These are phyloP conservation scores for Antheraea pernyi DNA, from an alignment of 1,140 invertebrate species.

Conservation along the genomic window DNA sequence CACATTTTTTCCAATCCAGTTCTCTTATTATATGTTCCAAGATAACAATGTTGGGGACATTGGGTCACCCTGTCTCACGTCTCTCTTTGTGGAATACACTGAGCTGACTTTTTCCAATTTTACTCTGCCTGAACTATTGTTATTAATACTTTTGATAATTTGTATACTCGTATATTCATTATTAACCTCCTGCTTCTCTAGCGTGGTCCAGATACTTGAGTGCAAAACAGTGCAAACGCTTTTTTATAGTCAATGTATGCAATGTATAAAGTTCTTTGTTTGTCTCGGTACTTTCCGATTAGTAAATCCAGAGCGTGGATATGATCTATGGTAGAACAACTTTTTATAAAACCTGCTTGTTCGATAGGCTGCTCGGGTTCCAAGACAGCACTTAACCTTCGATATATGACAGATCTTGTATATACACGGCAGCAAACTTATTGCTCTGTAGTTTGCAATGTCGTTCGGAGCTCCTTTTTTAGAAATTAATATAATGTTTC, in stretches of 20 bases:
- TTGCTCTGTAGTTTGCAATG: constrained; percentile 9
- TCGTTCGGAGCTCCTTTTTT: constrained; percentile 11
- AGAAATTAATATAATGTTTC: constrained; percentile 9
- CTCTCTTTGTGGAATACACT: no score
- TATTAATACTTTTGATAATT: no score
- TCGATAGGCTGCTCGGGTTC: not conserved
- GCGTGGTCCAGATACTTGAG: no score
- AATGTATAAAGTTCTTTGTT: constrained; percentile 7
- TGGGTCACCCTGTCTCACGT: not conserved
- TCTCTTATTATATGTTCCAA: constrained; percentile 11
- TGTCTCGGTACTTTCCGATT: constrained; percentile 2
- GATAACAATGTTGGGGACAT: constrained; percentile 1
- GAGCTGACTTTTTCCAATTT: no score
- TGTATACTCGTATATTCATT: no score
- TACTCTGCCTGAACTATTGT: no score
- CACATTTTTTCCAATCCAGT: not conserved
- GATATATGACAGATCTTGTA: constrained; percentile 5
- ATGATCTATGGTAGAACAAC: not conserved
- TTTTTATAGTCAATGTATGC: not conserved
- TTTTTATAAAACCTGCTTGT: constrained; percentile 3
- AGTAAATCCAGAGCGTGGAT: not conserved
- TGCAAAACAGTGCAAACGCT: no score
- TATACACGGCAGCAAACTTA: constrained; percentile 8
- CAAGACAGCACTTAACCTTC: constrained; percentile 2
- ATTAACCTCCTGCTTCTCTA: no score